A percentile compares a stretch with the other conserved stretches of the same genome.
phyloP scores from a whole-genome alignment of 2,113 vertebrate genomes.

The Columba livia region DNA sequence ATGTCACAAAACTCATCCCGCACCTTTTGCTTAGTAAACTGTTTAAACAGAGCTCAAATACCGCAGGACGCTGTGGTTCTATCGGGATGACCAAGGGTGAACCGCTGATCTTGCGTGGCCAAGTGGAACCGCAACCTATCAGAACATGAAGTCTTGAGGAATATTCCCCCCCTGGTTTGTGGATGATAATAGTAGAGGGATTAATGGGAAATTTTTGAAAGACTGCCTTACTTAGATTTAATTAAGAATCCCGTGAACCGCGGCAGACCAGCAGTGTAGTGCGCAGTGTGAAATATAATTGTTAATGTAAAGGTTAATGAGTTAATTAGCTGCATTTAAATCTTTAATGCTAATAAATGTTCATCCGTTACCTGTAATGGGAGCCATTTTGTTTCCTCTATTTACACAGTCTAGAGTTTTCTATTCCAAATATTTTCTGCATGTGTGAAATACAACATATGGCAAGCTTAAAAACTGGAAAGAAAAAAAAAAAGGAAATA shows the following conservation, averaged over 20 bases:
- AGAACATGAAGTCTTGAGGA: neutral
- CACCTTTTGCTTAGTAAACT: neutral
- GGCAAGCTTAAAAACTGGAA: neutral
- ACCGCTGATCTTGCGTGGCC: neutral
- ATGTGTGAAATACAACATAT: neutral
- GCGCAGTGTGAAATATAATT: slow-evolving; percentile 71
- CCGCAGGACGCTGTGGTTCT: neutral
- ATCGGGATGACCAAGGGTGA: neutral
- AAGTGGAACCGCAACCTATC: neutral
- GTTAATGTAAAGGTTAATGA: slow-evolving; percentile 75
- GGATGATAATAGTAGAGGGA: neutral
- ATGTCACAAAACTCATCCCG: neutral
- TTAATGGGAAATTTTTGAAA: slow-evolving; percentile 47
- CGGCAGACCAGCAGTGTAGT: slow-evolving; percentile 34
- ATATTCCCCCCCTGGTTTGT: neutral
- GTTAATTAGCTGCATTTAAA: slow-evolving; percentile 73
- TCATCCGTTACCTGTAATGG: slow-evolving; percentile 30
- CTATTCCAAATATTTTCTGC: neutral
- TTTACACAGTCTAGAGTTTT: neutral
- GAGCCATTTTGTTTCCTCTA: slow-evolving; percentile 27
- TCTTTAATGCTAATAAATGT: slow-evolving; percentile 73
- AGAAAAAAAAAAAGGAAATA: neutral
- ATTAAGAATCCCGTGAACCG: slow-evolving; percentile 68
- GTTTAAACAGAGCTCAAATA: neutral
- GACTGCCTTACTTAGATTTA: slow-evolving; percentile 56